Conservation (phyloP, 2,113 vertebrate genomes). For the Ammodytes marinus region DNA sequence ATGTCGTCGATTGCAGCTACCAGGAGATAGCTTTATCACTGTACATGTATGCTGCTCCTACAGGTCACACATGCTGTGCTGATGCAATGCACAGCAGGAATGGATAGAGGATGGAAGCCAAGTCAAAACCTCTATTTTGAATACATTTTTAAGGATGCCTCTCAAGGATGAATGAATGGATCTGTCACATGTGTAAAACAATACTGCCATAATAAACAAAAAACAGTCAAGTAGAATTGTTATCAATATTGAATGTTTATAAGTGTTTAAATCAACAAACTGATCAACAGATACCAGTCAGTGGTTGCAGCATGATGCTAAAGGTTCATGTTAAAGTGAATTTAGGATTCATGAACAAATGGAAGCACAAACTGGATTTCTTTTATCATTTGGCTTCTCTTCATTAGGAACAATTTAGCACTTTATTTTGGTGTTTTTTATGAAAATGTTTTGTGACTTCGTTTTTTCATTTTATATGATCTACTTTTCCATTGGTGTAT, state of each 20-base stretch:
- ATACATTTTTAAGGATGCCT: neutral
- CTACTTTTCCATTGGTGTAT: neutral
- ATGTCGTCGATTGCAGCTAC: constrained; percentile 37
- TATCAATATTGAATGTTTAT: neutral
- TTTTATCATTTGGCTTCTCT: neutral
- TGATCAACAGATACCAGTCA: neutral
- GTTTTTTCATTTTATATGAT: neutral
- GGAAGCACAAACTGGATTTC: neutral
- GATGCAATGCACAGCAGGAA: constrained; percentile 13
- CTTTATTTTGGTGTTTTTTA: neutral
- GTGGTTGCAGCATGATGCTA: neutral
- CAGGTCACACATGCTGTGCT: constrained; percentile 20
- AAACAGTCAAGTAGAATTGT: neutral
- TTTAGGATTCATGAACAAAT: neutral
- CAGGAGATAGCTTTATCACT: constrained; percentile 52
- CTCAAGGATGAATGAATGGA: neutral
- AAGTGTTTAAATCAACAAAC: neutral
- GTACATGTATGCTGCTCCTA: constrained; percentile 15
- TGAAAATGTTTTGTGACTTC: neutral
- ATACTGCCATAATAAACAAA: neutral
- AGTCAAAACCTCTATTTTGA: neutral
- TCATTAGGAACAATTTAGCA: neutral
- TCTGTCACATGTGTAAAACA: neutral
- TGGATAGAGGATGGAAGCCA: neutral
- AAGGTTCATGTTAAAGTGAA: neutral